A percentile compares a stretch with the other conserved stretches of the same genome.
These are phyloP conservation scores for Cebus imitator DNA, from an alignment of 2,113 vertebrate species.

Conservation along the genomic window DNA sequence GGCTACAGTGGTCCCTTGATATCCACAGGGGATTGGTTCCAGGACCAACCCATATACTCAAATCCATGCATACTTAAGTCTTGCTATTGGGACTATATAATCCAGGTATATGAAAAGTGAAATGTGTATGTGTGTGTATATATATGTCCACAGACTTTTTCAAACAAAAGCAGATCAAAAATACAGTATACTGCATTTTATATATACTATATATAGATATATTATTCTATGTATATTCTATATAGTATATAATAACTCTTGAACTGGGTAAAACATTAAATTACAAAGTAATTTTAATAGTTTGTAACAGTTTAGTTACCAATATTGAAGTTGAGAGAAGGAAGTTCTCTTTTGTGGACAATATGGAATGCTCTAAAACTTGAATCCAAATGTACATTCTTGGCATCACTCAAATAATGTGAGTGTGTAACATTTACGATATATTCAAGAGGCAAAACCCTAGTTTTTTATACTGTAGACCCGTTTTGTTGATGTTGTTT, in stretches of 20 bases:
- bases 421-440: not conserved
- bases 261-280: no score
- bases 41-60: not conserved
- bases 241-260: no score
- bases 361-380: not conserved
- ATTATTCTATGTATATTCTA: no score
- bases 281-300: not conserved
- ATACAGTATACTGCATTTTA: not conserved
- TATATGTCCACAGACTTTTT: not conserved
- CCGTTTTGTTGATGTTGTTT: not conserved
- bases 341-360: not conserved
- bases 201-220: not conserved
- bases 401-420: not conserved
- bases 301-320: not conserved
- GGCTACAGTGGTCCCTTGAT: not conserved
- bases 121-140: no score
- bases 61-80: not conserved
- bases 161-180: not conserved
- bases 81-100: not conserved
- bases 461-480: not conserved
- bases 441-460: not conserved
- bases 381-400: not conserved
- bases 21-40: not conserved
- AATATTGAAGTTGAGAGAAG: not conserved
- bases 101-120: not conserved